Percentiles rank a stretch among this genome's conserved stretches.
Evolutionary conservation across 2,888 invertebrate species (phyloP).

Genomic region (Selenia dentaria): DNA sequence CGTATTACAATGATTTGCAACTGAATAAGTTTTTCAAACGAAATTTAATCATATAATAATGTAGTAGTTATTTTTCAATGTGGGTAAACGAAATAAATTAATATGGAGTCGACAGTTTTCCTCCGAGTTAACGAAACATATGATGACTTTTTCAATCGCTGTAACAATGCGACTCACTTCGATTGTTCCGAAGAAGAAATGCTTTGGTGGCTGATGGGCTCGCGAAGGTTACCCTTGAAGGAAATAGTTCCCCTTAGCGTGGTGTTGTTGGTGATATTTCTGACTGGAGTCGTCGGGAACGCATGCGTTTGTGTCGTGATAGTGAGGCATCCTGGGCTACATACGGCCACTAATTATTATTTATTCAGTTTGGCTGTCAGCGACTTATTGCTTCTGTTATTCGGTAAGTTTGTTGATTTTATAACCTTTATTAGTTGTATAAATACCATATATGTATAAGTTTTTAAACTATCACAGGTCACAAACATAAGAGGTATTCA

Average conservation of each 20-base stretch:
- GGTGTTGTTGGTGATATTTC: slow-evolving; percentile 90
- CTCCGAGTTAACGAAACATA: slow-evolving; percentile 66
- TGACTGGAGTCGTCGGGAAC: slow-evolving; percentile 94
- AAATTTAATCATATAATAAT: too few relatives aligned
- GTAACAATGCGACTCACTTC: slow-evolving; percentile 74
- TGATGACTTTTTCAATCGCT: slow-evolving; percentile 72
- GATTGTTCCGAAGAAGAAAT: slow-evolving; percentile 86
- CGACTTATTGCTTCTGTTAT: slow-evolving; percentile 91
- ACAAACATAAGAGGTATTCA: too few relatives aligned
- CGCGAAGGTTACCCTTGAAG: slow-evolving; percentile 83
- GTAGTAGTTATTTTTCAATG: too few relatives aligned
- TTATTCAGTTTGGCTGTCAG: slow-evolving; percentile 95
- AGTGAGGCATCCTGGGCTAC: slow-evolving; percentile 90
- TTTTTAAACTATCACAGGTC: too few relatives aligned
- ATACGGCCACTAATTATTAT: slow-evolving; percentile 96
- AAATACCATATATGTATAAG: too few relatives aligned
- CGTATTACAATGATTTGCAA: too few relatives aligned
- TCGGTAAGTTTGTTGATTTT: slow-evolving; percentile 93
- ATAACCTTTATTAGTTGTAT: too few relatives aligned
- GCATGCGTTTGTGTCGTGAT: slow-evolving; percentile 94
- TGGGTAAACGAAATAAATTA: slow-evolving; percentile 22
- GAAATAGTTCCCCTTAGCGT: slow-evolving; percentile 87
- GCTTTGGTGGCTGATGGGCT: slow-evolving; percentile 85
- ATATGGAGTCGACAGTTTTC: slow-evolving; percentile 56
- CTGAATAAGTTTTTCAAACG: too few relatives aligned